Evolutionary conservation across 2,888 invertebrate species (phyloP).

Genomic region (Lumbricus terrestris): DNA sequence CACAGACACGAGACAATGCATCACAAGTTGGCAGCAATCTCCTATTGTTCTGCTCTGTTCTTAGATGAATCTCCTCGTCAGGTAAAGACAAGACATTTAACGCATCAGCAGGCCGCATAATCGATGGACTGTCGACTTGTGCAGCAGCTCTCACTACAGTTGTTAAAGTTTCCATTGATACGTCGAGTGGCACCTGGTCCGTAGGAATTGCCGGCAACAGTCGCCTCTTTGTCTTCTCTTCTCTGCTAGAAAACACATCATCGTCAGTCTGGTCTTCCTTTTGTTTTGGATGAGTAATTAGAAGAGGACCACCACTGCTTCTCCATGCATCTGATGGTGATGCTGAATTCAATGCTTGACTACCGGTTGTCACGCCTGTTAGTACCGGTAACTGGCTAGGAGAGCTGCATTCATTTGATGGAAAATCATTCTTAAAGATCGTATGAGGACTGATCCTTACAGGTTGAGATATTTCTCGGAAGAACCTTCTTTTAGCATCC

Average conservation of each 20-base stretch:
- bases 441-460: conserved; percentile 38
- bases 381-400: background rate
- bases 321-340: background rate
- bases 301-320: background rate
- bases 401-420: background rate
- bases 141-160: background rate
- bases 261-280: background rate
- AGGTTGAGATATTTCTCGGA: conserved; percentile 39
- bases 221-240: background rate
- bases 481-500: conserved; percentile 41
- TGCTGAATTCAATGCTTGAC: background rate
- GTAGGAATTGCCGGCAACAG: background rate
- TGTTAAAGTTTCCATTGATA: background rate
- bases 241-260: background rate
- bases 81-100: conserved; percentile 3
- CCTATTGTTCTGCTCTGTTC: background rate
- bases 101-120: background rate
- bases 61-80: background rate
- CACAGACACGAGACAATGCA: background rate
- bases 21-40: conserved; percentile 3
- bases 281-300: background rate
- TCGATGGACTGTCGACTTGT: background rate
- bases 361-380: background rate
- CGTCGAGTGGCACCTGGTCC: background rate
- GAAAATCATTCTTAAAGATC: conserved; percentile 27